A percentile compares a stretch with the other conserved stretches of the same genome.
These are phyloP conservation scores for Eulemur rubriventer DNA, from an alignment of 2,797 vertebrate species.

Conservation along the genomic window DNA sequence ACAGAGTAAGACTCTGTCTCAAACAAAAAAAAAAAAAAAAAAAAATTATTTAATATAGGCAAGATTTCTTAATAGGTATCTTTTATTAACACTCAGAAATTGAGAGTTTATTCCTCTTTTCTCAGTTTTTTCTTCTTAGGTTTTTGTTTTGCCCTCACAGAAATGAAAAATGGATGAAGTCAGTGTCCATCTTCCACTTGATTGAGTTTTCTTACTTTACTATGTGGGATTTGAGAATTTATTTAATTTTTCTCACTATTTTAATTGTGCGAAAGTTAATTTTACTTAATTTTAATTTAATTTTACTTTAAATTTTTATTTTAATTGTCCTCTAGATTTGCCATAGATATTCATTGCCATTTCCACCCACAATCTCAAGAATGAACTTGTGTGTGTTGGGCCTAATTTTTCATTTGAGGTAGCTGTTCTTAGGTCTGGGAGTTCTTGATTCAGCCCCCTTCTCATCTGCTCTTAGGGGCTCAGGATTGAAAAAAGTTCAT, in stretches of 20 bases:
- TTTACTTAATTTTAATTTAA: not conserved
- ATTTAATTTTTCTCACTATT: slow-evolving; percentile 1
- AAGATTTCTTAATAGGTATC: not conserved
- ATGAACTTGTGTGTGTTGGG: not conserved
- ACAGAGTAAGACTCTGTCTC: too few relatives aligned
- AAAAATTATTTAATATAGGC: not conserved
- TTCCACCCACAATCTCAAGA: not conserved
- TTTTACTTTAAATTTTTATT: not conserved
- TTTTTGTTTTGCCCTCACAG: not conserved
- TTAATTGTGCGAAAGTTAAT: not conserved
- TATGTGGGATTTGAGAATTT: not conserved
- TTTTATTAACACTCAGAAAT: not conserved
- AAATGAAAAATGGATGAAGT: slow-evolving; percentile 19
- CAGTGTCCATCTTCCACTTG: not conserved
- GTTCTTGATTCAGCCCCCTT: not conserved
- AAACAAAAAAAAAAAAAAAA: too few relatives aligned
- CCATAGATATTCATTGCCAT: not conserved
- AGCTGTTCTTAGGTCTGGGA: not conserved
- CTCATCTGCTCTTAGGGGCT: not conserved
- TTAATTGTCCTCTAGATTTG: slow-evolving; percentile 14
- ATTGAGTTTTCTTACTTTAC: slow-evolving; percentile 17
- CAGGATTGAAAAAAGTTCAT: not conserved
- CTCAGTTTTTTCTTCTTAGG: not conserved
- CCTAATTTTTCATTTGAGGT: not conserved
- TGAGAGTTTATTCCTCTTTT: not conserved